phyloP scores from a whole-genome alignment of 2,113 vertebrate species.

The Upupa epops region DNA sequence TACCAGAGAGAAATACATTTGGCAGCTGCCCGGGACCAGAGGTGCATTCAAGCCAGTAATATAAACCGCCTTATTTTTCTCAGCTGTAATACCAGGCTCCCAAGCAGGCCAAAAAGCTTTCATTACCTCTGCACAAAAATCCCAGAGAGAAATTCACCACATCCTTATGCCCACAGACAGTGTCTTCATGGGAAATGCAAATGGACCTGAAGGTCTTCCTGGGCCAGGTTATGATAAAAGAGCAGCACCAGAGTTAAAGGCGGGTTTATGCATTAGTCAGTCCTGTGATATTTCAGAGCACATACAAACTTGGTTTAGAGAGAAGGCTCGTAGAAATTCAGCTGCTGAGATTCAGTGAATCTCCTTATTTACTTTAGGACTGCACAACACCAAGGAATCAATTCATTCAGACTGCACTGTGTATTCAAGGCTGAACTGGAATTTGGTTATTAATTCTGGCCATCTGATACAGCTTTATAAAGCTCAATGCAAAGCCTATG shows the following conservation, averaged over 20 bases:
- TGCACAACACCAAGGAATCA: neutral
- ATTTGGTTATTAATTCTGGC: neutral
- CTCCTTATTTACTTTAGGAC: neutral
- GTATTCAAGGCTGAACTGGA: neutral
- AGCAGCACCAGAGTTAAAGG: neutral
- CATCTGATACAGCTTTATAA: neutral
- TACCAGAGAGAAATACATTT: slow-evolving; percentile 27
- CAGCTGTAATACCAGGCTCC: neutral
- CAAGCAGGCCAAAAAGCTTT: neutral
- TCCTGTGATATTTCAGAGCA: neutral
- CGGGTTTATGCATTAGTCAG: neutral
- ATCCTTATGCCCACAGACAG: neutral
- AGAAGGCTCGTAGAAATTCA: neutral
- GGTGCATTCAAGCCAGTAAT: neutral
- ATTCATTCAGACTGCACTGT: neutral
- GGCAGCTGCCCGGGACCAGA: slow-evolving; percentile 21
- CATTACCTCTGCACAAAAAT: neutral
- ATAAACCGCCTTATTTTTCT: neutral
- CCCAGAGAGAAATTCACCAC: neutral
- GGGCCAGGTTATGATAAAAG: neutral
- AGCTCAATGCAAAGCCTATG: neutral
- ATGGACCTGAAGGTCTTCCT: neutral
- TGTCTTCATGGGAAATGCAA: neutral
- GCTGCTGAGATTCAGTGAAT: neutral
- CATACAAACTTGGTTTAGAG: neutral